phyloP scores from a whole-genome alignment of 2,797 vertebrate genomes.

The Coregonus ussuriensis region DNA sequence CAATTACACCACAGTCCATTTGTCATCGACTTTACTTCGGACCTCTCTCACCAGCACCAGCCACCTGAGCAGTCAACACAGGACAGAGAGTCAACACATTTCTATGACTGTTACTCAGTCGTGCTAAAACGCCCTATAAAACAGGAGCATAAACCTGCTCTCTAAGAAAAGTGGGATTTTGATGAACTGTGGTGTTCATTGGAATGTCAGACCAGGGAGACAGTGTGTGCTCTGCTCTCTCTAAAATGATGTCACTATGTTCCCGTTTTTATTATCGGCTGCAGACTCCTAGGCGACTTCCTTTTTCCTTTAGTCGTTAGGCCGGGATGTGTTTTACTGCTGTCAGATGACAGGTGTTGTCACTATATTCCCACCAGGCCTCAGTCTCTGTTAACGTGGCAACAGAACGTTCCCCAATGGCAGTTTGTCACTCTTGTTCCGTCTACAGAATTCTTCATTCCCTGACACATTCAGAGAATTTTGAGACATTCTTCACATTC shows the following conservation, averaged over 20 bases:
- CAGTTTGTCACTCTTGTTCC: slow-evolving; percentile 40
- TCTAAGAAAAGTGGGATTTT: not conserved
- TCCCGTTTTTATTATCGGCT: not conserved
- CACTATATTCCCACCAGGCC: slow-evolving; percentile 16
- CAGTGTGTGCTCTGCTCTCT: not conserved
- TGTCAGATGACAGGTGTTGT: not conserved
- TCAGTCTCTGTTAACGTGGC: slow-evolving; percentile 5
- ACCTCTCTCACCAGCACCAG: not conserved
- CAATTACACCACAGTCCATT: slow-evolving; percentile 47
- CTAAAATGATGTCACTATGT: not conserved
- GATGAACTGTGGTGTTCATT: not conserved
- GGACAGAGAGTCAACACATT: slow-evolving; percentile 16
- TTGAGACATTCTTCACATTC: not conserved
- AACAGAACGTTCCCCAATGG: not conserved
- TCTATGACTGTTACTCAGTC: not conserved
- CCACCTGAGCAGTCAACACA: slow-evolving; percentile 11
- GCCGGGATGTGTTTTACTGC: not conserved
- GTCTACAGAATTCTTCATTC: slow-evolving; percentile 44
- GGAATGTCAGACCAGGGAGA: slow-evolving; percentile 1
- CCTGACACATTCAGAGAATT: slow-evolving; percentile 30
- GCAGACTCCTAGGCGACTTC: not conserved
- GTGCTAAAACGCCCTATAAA: not conserved
- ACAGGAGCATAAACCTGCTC: not conserved
- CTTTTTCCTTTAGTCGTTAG: not conserved
- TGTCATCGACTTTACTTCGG: slow-evolving; percentile 30